Evolutionary conservation across 1,140 invertebrate species (phyloP).

Genomic region (Macrobrachium rosenbergii): DNA sequence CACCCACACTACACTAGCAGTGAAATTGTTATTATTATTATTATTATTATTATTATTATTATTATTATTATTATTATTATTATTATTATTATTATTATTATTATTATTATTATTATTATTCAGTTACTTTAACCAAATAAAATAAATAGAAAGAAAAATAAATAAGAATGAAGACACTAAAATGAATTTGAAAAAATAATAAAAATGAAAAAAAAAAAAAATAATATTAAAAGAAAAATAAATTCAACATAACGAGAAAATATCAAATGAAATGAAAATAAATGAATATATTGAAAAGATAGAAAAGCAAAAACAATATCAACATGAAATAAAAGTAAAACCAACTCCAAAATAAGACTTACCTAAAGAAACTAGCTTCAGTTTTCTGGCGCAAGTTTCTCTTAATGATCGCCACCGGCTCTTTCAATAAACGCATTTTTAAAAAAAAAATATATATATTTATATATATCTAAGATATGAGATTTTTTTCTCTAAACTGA

Average conservation of each 20-base stretch:
- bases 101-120: neutral
- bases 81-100: slow-evolving; percentile 14
- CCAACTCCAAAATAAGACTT: no score
- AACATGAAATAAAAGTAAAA: neutral
- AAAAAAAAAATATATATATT: no score
- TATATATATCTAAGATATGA: no score
- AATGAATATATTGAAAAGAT: neutral
- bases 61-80: slow-evolving; percentile 1
- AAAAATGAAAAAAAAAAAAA: neutral
- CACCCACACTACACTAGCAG: neutral
- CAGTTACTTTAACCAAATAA: neutral
- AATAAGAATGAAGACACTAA: neutral
- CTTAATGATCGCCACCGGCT: no score
- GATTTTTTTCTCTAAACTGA: no score
- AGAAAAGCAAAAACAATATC: neutral
- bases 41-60: slow-evolving; percentile 6
- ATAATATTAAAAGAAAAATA: neutral
- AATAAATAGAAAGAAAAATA: no score
- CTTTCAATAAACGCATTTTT: no score
- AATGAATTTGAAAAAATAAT: neutral
- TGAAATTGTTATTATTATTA: neutral
- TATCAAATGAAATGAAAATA: neutral
- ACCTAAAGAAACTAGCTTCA: no score
- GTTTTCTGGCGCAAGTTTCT: no score
- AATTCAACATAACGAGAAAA: neutral